A percentile compares a stretch with the other conserved stretches of the same genome.
Conservation (phyloP, 2,797 vertebrate species). For the Tolypeutes matacus region DNA sequence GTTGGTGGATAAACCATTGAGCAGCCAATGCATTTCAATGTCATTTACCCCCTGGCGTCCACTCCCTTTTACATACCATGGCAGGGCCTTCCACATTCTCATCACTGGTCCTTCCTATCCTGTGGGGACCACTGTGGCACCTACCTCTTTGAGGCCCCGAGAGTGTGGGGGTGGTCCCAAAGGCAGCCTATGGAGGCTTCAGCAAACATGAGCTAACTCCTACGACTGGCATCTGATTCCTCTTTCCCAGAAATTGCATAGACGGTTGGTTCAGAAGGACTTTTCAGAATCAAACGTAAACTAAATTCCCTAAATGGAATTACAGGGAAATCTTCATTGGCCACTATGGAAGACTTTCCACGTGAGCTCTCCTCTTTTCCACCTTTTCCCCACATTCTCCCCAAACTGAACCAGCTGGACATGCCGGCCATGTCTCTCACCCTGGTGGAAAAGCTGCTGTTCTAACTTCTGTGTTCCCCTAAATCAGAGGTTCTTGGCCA, state of each 20-base stretch:
- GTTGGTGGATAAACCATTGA: neutral
- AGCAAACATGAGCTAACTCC: neutral
- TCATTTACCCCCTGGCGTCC: neutral
- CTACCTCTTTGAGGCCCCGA: neutral
- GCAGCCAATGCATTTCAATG: rapidly evolving
- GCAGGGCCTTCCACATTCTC: neutral
- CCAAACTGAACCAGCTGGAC: neutral
- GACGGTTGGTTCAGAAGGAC: neutral
- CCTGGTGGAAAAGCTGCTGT: neutral
- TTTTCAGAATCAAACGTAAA: neutral
- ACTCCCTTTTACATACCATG: neutral
- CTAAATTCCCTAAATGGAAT: neutral
- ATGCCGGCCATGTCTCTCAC: neutral
- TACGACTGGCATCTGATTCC: neutral
- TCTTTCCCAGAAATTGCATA: neutral
- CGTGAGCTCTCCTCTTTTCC: neutral
- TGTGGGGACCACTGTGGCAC: neutral
- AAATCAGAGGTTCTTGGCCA: neutral
- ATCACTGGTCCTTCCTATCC: neutral
- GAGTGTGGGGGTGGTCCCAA: rapidly evolving
- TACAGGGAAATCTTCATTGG: neutral
- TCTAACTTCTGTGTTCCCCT: neutral
- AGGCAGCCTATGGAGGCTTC: neutral
- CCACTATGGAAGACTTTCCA: rapidly evolving
- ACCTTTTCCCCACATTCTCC: neutral